Evolutionary conservation across 2,797 vertebrate genomes (phyloP).

Genomic region (Morus bassanus): DNA sequence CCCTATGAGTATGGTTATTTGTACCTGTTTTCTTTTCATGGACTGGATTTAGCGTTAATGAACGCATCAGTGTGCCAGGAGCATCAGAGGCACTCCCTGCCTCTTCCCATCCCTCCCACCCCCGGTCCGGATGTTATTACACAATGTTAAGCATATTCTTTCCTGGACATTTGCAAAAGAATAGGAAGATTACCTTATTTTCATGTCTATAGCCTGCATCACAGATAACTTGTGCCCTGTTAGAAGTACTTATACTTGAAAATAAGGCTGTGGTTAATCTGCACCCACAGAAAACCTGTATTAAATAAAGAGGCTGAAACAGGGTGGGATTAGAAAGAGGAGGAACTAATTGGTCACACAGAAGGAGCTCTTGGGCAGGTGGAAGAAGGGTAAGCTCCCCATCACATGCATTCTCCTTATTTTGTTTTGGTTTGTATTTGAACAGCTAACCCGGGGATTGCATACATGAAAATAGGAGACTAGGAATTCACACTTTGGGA

Average conservation of each 20-base stretch:
- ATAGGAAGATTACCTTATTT: conserved; percentile 60
- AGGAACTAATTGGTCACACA: conserved; percentile 8
- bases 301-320: conserved; percentile 8
- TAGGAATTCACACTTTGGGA: not conserved
- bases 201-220: conserved; percentile 48
- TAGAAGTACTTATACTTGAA: conserved; percentile 25
- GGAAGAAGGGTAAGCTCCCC: not conserved
- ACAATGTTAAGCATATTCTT: conserved; percentile 19
- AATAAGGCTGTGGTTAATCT: conserved; percentile 40
- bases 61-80: not conserved
- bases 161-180: conserved; percentile 49
- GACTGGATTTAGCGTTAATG: conserved; percentile 1
- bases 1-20: not conserved
- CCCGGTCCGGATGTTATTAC: not conserved
- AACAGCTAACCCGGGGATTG: not conserved
- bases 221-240: conserved; percentile 1
- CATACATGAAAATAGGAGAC: not conserved
- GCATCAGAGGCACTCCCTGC: not conserved
- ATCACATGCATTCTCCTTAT: not conserved
- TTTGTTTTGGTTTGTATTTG: conserved; percentile 14
- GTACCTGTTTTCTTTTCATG: not conserved
- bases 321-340: conserved; percentile 8
- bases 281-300: not conserved
- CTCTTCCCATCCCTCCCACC: not conserved
- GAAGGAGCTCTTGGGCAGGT: not conserved